A percentile compares a stretch with the other conserved stretches of the same genome.
Evolutionary conservation across 2,797 vertebrate species (phyloP).

Genomic region (Danionella dracula): DNA sequence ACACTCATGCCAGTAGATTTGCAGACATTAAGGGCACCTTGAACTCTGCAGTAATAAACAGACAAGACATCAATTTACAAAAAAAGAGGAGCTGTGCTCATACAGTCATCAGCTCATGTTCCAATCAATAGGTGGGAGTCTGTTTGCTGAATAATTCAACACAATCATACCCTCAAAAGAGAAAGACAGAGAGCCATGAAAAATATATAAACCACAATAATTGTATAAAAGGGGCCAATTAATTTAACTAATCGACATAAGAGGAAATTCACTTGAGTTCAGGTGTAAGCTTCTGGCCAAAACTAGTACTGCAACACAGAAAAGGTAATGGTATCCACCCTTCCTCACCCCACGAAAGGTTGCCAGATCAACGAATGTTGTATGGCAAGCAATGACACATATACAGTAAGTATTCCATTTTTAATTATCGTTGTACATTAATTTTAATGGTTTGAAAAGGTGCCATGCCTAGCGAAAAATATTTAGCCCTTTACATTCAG

Average conservation of each 20-base stretch:
- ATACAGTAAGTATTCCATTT: too few relatives aligned
- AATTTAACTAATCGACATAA: conserved; percentile 18
- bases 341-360: too few relatives aligned
- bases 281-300: too few relatives aligned
- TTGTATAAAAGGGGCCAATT: conserved; percentile 26
- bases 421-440: too few relatives aligned
- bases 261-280: conserved; percentile 8
- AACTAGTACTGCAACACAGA: too few relatives aligned
- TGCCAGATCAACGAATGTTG: too few relatives aligned
- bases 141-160: conserved; percentile 59
- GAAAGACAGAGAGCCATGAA: conserved; percentile 44
- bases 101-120: conserved; percentile 49
- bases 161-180: conserved; percentile 42
- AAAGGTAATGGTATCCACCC: too few relatives aligned
- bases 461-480: too few relatives aligned
- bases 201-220: conserved; percentile 16
- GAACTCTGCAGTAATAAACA: conserved; percentile 39
- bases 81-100: conserved; percentile 18
- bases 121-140: conserved; percentile 48
- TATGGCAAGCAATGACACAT: too few relatives aligned
- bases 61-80: conserved; percentile 39
- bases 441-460: too few relatives aligned
- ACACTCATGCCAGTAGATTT: conserved; percentile 29
- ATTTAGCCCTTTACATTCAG: too few relatives aligned
- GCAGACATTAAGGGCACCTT: conserved; percentile 47